Evolutionary conservation across 2,797 vertebrate species (phyloP).

Genomic region (Dendrocincla fuliginosa): DNA sequence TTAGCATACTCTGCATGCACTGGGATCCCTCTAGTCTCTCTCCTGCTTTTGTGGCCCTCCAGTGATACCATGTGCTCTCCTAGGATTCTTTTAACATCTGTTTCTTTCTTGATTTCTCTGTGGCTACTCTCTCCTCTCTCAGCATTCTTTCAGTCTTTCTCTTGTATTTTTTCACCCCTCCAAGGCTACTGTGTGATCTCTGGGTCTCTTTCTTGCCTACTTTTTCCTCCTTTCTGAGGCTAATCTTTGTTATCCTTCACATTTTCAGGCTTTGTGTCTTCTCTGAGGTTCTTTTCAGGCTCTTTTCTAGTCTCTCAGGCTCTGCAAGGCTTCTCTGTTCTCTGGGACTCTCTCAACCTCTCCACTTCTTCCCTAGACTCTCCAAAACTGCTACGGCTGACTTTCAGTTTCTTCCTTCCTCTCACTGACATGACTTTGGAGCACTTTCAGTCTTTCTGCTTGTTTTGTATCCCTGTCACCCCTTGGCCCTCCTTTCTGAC

Average conservation of each 20-base stretch:
- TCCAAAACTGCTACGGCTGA: not conserved
- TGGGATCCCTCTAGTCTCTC: not conserved
- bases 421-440: not conserved
- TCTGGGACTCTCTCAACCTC: not conserved
- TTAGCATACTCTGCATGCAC: not conserved
- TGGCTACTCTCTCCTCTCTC: not conserved
- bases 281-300: not conserved
- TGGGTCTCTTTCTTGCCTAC: not conserved
- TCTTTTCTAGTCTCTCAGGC: not conserved
- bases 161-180: not conserved
- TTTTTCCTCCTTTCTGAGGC: not conserved
- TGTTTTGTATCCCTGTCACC: not conserved
- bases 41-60: not conserved
- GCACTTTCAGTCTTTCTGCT: not conserved
- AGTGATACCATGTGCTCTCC: not conserved
- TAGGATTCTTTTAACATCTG: not conserved
- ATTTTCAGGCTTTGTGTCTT: not conserved
- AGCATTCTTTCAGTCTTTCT: not conserved
- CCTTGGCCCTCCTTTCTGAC: not conserved
- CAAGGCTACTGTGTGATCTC: not conserved
- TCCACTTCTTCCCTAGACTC: not conserved
- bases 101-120: not conserved
- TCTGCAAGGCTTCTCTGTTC: not conserved
- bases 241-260: not conserved
- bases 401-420: not conserved